Conservation (phyloP, 2,113 vertebrate species). For the Alethe diademata region DNA sequence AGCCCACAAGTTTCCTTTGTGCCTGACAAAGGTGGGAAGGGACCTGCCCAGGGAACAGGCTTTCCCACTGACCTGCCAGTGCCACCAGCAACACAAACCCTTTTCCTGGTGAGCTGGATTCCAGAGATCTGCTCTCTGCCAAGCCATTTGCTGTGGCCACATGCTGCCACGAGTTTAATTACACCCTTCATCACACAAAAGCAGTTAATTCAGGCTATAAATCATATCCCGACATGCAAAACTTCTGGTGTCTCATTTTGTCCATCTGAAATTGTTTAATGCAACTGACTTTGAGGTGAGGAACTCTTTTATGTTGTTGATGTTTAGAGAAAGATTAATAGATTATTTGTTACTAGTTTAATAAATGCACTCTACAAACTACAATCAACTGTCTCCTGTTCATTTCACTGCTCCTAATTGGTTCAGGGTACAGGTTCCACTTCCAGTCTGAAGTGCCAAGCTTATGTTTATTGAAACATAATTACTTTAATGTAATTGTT, state of each 20-base stretch:
- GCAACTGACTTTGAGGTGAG: conserved; percentile 30
- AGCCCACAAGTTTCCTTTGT: background rate
- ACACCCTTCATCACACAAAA: conserved; percentile 22
- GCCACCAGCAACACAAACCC: background rate
- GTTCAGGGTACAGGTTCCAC: background rate
- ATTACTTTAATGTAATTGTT: conserved; percentile 56
- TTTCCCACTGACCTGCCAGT: background rate
- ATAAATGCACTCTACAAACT: background rate
- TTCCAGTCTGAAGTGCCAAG: conserved; percentile 18
- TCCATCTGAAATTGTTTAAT: background rate
- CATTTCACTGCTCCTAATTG: conserved; percentile 42
- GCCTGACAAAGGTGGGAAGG: conserved; percentile 14
- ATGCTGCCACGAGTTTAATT: background rate
- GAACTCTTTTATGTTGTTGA: conserved; percentile 24
- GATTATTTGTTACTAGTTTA: conserved; percentile 49
- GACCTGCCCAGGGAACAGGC: background rate
- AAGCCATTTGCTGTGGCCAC: background rate
- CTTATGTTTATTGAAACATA: conserved; percentile 47
- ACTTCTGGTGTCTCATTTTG: conserved; percentile 7
- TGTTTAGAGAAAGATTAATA: conserved; percentile 51
- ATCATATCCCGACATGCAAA: background rate
- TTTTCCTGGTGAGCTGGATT: background rate
- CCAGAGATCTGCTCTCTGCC: background rate
- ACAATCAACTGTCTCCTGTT: background rate
- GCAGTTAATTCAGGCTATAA: background rate